Conservation (phyloP, 2,113 vertebrate genomes). For the Todiramphus chloris region DNA sequence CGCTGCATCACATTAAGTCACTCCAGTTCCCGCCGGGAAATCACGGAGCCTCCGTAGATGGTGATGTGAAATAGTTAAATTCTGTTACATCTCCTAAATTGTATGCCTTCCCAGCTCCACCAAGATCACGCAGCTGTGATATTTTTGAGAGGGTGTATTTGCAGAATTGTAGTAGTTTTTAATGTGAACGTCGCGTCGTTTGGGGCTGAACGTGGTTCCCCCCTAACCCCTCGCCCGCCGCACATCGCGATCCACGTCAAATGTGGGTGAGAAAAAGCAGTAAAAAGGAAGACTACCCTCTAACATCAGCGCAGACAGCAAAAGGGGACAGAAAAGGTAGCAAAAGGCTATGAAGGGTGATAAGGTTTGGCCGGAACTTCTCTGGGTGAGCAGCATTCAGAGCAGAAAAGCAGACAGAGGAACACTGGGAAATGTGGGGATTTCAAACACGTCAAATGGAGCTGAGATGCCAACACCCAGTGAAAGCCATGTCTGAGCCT, state of each 20-base stretch:
- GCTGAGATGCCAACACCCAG: not conserved
- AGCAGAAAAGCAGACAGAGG: not conserved
- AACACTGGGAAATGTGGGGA: not conserved
- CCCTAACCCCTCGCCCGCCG: not conserved
- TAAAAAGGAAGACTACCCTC: constrained; percentile 32
- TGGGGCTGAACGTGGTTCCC: not conserved
- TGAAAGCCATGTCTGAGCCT: not conserved
- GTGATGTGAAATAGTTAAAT: not conserved
- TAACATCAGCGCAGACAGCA: not conserved
- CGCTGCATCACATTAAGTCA: not conserved
- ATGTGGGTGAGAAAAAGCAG: not conserved
- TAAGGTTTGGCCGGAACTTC: not conserved
- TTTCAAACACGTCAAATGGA: not conserved
- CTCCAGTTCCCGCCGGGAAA: constrained; percentile 1
- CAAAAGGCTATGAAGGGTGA: not conserved
- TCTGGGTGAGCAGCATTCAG: not conserved
- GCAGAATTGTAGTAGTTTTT: not conserved
- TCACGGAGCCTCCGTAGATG: not conserved
- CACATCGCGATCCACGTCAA: not conserved
- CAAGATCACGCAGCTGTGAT: not conserved
- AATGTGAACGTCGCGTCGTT: not conserved
- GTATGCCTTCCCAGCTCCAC: not conserved
- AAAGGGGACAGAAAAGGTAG: not conserved
- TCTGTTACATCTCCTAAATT: not conserved
- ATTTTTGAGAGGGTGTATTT: not conserved